Evolutionary conservation across 92 coral and sea anemone genomes (phyloP), one percentile per base, ranked within the genome.

Genomic region (Zoanthus sociatus): DNA sequence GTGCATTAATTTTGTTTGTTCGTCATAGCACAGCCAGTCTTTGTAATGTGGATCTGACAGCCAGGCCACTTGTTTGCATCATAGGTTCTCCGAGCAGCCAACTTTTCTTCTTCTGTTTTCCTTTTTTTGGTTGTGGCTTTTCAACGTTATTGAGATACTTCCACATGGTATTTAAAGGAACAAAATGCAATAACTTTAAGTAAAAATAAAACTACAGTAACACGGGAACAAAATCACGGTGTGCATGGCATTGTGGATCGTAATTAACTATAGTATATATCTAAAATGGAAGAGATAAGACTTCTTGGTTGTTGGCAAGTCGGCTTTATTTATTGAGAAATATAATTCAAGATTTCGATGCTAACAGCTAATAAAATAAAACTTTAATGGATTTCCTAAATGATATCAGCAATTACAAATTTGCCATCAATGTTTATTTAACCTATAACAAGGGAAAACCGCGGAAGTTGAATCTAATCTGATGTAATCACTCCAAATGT

Each of bases 11-110:
- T 14, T 10, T 21, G 79, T 76, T 51, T 76, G 26, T 3, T 76
- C 9, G 56, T 76, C 79, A 45, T 50, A 50, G 55, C 73, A 69
- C 66, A 17, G 66, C n/a, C 66, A 58, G 78, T 73, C 47, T 74
- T 75, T 48, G 79, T 47, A 75, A 9, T n/a, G 63, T 75, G 63
- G 79, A 75, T 75, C 58, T 75, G 79, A 50, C 63, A 75, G 79
- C 79, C 79, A 44, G 60, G 78, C 16, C 44, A 17, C 78, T 48
- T 75, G 78, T 47, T 47, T 47, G 78, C 61, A 75, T 46, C 78
- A 75, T 75, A 75, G 58, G 50, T 53, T 75, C 78, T 75, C 33
- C 32, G 61, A 17, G 78, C 78, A 17, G 44, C 78, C 60, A 75
- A 44, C 78, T 17, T 75, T 14, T 75, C 60, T 18, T 75, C 78